Percentiles rank a stretch among this genome's conserved stretches.
phyloP scores from a whole-genome alignment of 2,888 invertebrate species.

The Uropetala carovei region DNA sequence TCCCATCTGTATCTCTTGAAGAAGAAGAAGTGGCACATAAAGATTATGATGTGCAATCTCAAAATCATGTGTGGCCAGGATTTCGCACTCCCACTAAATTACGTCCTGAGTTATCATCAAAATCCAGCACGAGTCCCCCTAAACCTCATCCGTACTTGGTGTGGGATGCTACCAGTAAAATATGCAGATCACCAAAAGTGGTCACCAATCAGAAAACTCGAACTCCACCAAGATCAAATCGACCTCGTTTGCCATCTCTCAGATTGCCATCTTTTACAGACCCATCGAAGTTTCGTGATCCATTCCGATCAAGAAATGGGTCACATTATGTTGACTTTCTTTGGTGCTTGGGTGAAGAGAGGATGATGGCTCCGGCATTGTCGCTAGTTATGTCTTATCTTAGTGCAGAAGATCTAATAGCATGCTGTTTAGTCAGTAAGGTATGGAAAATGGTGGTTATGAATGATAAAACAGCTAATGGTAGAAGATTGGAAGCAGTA shows the following conservation, averaged over 20 bases:
- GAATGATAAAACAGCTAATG: constrained; percentile 41
- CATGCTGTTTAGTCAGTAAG: constrained; percentile 69
- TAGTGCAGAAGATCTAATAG: constrained; percentile 68
- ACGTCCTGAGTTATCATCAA: background rate
- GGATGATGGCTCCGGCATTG: constrained; percentile 33
- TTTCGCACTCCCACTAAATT: constrained; percentile 3
- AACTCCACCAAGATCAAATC: constrained; percentile 15
- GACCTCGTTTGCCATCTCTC: background rate
- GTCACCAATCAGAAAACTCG: background rate
- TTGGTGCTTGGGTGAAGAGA: constrained; percentile 51
- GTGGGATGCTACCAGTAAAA: background rate
- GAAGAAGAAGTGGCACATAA: background rate
- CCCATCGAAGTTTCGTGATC: background rate
- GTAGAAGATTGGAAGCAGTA: constrained; percentile 29
- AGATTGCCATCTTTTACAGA: constrained; percentile 41
- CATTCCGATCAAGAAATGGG: constrained; percentile 34
- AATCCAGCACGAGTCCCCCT: background rate
- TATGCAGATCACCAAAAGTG: background rate
- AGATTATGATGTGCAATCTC: too few relatives aligned
- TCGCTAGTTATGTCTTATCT: constrained; percentile 66
- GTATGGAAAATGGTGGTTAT: constrained; percentile 67
- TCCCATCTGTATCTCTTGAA: background rate
- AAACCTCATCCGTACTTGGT: constrained; percentile 43
- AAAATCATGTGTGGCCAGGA: background rate
- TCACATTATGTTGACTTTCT: constrained; percentile 64